These are phyloP conservation scores for Micromussa lordhowensis DNA, from an alignment of 92 coral and sea anemone genomes.

Conservation along the genomic window DNA sequence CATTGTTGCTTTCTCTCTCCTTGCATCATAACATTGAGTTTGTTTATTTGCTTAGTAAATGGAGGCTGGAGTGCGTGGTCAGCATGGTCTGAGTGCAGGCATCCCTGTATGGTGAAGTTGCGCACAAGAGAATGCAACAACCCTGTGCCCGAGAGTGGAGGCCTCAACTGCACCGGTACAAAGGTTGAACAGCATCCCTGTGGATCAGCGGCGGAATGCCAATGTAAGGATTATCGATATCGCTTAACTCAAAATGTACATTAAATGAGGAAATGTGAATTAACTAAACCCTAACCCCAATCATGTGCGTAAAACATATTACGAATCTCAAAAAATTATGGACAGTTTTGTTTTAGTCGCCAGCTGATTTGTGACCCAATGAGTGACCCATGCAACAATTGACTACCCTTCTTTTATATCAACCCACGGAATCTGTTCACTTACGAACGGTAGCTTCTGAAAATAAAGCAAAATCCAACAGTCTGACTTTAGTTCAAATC, in stretches of 20 bases:
- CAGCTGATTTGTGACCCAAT: not conserved
- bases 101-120: constrained; percentile 87
- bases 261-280: too few relatives aligned
- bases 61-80: constrained; percentile 93
- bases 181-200: constrained; percentile 82
- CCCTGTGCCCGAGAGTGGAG: constrained; percentile 88
- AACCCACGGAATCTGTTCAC: not conserved
- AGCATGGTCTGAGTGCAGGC: constrained; percentile 89
- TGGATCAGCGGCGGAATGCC: constrained; percentile 47
- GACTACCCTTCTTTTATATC: not conserved
- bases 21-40: not conserved
- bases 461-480: too few relatives aligned
- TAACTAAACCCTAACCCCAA: too few relatives aligned
- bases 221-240: constrained; percentile 24
- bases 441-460: too few relatives aligned
- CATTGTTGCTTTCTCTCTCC: not conserved
- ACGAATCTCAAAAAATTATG: not conserved
- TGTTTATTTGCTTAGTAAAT: constrained; percentile 55
- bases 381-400: not conserved
- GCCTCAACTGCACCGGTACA: constrained; percentile 87
- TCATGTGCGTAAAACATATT: too few relatives aligned
- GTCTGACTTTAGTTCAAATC: too few relatives aligned
- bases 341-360: not conserved
- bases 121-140: constrained; percentile 82
- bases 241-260: not conserved